Evolutionary conservation across 2,797 vertebrate genomes (phyloP), one percentile per base, ranked within the genome.

Genomic region (Myotis pilosus): DNA sequence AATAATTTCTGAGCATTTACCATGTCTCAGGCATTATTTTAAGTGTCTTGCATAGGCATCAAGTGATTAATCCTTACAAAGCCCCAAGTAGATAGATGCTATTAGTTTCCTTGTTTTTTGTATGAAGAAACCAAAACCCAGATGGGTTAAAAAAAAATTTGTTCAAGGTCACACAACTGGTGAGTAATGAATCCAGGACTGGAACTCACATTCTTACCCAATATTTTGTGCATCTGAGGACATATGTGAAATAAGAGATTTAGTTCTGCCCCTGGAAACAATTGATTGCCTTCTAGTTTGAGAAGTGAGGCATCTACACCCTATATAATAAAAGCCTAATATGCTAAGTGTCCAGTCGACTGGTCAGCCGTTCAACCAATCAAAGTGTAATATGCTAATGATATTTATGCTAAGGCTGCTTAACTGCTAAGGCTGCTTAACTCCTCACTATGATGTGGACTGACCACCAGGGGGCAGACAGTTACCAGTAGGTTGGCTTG

Each of bases 11-110:
- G 23, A 83, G 38, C 36, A 88, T n/a, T 69, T 60, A 38, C 49
- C 13, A 76, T 11, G 8, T 78, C 44, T 19, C 22, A 69, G 9
- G 44, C 4, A 87, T 74, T 89, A 89, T 87, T 49, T 28, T 92
- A 80, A 84, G 12, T 62, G 12, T 5, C 62, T 87, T 64, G 41
- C 3, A 57, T 57, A 87, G 87, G 57, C 12, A 81, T 85, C 62
- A 80, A 94, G 23, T 94, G 66, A 64, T 85, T 68, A 89, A 47
- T 81, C 51, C 68, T 89, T 53, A 78, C 62, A 87, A 88, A 93
- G 71, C 20, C 6, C 13, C 15, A 81, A n/a, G 76, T 41, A 84
- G 20, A 72, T 72, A 91, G 57, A 51, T 81, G 25, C 38, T 81
- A 78, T 16, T 85, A 66, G 85, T 71, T 89, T 19, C 23, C 9